Evolutionary conservation across 1,140 invertebrate species (phyloP).

Genomic region (Microplitis mediator): DNA sequence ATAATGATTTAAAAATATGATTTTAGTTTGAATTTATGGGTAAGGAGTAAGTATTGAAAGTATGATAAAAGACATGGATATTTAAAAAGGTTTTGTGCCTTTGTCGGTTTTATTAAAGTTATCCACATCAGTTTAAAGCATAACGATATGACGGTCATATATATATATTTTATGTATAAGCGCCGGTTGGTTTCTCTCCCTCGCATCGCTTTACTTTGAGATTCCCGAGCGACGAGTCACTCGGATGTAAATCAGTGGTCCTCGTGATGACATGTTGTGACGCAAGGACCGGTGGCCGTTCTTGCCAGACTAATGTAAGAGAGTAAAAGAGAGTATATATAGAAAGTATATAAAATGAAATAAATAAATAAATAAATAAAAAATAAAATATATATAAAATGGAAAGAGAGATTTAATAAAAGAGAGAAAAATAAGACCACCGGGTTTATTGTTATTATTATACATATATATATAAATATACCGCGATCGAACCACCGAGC

Average conservation of each 20-base stretch:
- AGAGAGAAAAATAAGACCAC: conserved; percentile 13
- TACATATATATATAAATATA: neutral
- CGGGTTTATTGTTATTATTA: conserved; percentile 22
- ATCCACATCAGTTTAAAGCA: conserved; percentile 35
- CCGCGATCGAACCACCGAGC: conserved; percentile 27
- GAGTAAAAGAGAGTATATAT: neutral
- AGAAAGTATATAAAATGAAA: neutral
- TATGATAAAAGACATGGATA: neutral
- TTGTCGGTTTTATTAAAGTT: conserved; percentile 39
- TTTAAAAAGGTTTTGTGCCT: conserved; percentile 25
- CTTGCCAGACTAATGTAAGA: conserved; percentile 1
- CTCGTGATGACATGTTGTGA: conserved; percentile 47
- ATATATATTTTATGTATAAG: conserved; percentile 47
- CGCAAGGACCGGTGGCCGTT: conserved; percentile 34
- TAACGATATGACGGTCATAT: conserved; percentile 48
- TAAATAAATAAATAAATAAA: no score
- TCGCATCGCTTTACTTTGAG: conserved; percentile 14
- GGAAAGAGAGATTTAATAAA: neutral
- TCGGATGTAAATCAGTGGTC: conserved; percentile 47
- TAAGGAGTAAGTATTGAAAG: no score
- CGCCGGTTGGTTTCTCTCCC: conserved; percentile 21
- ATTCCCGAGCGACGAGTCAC: conserved; percentile 6
- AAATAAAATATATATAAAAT: no score
- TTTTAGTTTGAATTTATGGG: no score
- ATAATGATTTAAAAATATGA: no score